Percentiles rank a stretch among this genome's conserved stretches.
phyloP scores from a whole-genome alignment of 2,113 vertebrate genomes.

The Sander vitreus region DNA sequence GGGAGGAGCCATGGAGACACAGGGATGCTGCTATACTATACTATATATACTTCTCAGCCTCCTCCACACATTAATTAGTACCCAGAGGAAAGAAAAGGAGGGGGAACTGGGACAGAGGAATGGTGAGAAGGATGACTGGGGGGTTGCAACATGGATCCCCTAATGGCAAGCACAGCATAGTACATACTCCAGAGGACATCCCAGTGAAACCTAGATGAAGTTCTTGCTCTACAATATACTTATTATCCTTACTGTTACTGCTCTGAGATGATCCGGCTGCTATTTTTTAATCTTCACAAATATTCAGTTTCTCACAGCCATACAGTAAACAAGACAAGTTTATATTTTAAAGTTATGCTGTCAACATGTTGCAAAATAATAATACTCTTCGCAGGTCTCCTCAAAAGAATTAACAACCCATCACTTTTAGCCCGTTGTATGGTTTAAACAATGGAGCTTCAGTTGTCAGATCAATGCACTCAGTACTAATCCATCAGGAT shows the following conservation, averaged over 20 bases:
- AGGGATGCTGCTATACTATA: constrained; percentile 31
- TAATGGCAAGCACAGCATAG: constrained; percentile 34
- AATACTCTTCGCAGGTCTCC: neutral
- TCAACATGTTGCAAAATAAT: neutral
- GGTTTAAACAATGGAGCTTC: neutral
- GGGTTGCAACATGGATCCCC: constrained; percentile 53
- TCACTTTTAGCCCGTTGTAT: neutral
- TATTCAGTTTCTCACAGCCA: constrained; percentile 3
- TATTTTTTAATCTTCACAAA: constrained; percentile 4
- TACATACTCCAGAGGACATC: constrained; percentile 41
- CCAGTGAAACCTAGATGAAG: constrained; percentile 16
- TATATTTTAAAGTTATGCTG: neutral
- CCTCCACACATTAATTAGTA: constrained; percentile 76
- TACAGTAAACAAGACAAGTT: constrained; percentile 18
- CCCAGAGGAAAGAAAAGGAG: constrained; percentile 70
- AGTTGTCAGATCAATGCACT: neutral
- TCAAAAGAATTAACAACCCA: neutral
- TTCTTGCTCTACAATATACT: constrained; percentile 32
- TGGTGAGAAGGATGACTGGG: constrained; percentile 45
- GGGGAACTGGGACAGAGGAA: constrained; percentile 48
- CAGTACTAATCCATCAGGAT: neutral
- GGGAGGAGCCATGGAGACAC: constrained; percentile 59
- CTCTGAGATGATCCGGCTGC: neutral
- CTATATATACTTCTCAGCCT: constrained; percentile 63
- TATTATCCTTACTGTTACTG: constrained; percentile 21